A percentile compares a stretch with the other conserved stretches of the same genome.
Evolutionary conservation across 2,113 vertebrate genomes (phyloP).

Genomic region (Arizona elegans): DNA sequence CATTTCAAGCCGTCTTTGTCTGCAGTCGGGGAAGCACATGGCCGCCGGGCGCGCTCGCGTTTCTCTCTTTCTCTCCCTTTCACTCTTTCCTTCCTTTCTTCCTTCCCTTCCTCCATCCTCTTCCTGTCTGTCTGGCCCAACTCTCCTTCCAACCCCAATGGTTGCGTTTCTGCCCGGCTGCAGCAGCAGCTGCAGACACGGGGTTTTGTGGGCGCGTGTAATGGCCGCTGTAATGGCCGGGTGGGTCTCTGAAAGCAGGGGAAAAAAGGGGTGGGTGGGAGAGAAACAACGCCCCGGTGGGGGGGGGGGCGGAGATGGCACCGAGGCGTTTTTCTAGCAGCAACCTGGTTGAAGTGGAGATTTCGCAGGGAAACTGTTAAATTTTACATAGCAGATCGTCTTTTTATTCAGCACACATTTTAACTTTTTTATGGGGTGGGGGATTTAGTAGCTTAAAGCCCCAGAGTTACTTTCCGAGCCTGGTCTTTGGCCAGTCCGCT

Average conservation of each 20-base stretch:
- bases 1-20: constrained; percentile 6
- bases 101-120: too few relatives aligned
- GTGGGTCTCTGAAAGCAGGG: not conserved
- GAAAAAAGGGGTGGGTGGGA: not conserved
- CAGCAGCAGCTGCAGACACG: not conserved
- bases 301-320: too few relatives aligned
- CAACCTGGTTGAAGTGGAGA: not conserved
- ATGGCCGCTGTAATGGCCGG: constrained; percentile 6
- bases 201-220: not conserved
- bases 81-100: too few relatives aligned
- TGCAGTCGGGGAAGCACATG: constrained; percentile 8
- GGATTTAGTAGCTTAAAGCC: not conserved
- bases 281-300: not conserved
- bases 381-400: not conserved
- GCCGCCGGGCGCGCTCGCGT: not conserved
- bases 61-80: not conserved
- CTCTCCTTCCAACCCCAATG: not conserved
- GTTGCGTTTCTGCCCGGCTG: not conserved
- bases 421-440: not conserved
- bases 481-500: not conserved
- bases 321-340: not conserved
- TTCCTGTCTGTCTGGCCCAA: not conserved
- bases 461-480: not conserved
- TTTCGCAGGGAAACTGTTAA: not conserved
- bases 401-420: not conserved